Percentiles rank a stretch among this genome's conserved stretches.
Conservation (phyloP, 2,888 invertebrate species). For the Tenthredo livida region DNA sequence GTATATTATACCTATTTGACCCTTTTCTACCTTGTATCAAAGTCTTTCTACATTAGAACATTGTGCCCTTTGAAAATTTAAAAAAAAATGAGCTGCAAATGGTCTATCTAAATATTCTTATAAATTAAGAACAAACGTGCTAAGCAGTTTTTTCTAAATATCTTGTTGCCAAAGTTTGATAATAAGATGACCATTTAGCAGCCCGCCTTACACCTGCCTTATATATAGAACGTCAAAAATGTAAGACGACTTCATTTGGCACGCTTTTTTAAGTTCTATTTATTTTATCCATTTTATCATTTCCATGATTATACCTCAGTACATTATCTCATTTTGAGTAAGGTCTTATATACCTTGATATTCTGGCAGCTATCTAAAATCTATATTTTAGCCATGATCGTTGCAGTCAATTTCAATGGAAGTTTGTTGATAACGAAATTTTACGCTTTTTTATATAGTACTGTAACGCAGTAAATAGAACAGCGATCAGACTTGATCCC, state of each 20-base stretch:
- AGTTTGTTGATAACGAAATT: background rate
- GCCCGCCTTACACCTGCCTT: conserved; percentile 52
- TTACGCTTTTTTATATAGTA: background rate
- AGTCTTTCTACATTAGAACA: conserved; percentile 13
- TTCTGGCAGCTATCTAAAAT: background rate
- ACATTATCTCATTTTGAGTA: background rate
- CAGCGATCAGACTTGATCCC: background rate
- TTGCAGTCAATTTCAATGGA: background rate
- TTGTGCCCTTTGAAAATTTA: conserved; percentile 26
- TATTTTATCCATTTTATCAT: background rate
- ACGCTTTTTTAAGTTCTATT: background rate
- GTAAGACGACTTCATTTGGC: conserved; percentile 11
- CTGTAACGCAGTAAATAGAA: background rate
- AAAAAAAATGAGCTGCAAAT: conserved; percentile 42
- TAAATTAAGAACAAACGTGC: conserved; percentile 1
- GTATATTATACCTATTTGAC: conserved; percentile 25
- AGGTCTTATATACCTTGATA: background rate
- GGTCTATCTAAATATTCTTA: conserved; percentile 33
- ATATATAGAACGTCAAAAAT: conserved; percentile 5
- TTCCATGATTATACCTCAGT: background rate
- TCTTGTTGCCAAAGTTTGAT: conserved; percentile 50
- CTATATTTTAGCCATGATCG: background rate
- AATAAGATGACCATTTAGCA: conserved; percentile 41
- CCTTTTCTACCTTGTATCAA: conserved; percentile 36
- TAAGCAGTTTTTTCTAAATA: conserved; percentile 32